Evolutionary conservation across 1,140 invertebrate species (phyloP), one percentile per base, ranked within the genome.

Genomic region (Drosophila nigrodunni): DNA sequence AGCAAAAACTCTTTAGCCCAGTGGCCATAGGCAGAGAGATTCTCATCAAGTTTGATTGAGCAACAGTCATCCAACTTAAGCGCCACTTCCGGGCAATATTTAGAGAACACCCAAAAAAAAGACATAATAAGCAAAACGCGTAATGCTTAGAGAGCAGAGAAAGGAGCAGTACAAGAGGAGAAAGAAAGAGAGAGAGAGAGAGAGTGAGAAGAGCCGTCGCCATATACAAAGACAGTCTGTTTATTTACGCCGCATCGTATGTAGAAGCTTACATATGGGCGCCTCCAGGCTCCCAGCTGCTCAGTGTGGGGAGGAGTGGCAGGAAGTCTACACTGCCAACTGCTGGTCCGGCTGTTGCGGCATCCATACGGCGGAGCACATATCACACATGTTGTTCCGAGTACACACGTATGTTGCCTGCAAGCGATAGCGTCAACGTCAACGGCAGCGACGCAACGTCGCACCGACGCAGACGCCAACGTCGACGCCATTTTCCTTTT

Each of bases 211-310:
- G 3, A n/a, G 9, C 11, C 11, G 2, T 7, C 47, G 62, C 41
- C 74, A 68, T 66, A 76, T 77, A 77, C 79, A 85, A 82, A 80
- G 80, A 82, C 87, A 89, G 85, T 80, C 72, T 80, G 81, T 89
- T 91, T 91, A 91, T 92, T 91, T 92, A 89, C 91, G 80, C 85
- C 78, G 90, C 80, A 92, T 92, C 91, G 91, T 92, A 89, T 92
- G 90, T 91, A 82, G 83, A 77, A 80, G 87, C 83, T 74, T 87
- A 87, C 83, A 87, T 87, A 87, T 87, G 83, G 83, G 75, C 79
- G 80, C 80, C 85, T 77, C 64, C 77, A 78, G 82, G 80, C 74
- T 67, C 70, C 52, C 55, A 64, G 60, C 46, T 39, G 35, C 47
- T 11, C 30, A 44, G 37, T n/a, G 9, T 18, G 25, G 8, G 34